Base-by-base conservation (phyloP, 2,888 invertebrate genomes). In the Plemyria rubiginata region DNA sequence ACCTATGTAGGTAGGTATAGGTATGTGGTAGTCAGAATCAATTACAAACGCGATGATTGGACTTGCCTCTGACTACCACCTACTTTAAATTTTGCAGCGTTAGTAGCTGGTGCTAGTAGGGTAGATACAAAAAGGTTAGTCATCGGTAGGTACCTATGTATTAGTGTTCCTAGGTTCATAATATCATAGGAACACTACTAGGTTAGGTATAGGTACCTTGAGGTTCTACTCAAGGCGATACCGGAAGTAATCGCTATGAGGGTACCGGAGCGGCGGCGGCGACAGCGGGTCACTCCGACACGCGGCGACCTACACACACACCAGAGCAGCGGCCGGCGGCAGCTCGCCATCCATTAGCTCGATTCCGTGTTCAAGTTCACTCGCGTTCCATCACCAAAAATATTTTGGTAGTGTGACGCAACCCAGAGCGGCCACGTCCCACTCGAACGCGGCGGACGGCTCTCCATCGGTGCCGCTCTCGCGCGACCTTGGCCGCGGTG, bases 401-500 rank as follows among this genome's bases (percentile, higher is more conserved):
- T 92, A 92, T 92, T 92, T 92, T 89, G 67, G 91, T 90, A 77
- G 85, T 90, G 91, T 92, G 92, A 92, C 92, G 92, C 92, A 92
- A 92, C 88, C 81, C 78, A 75, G 79, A 80, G 72, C 79, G 77
- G 74, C 80, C 81, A 80, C 86, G 86, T 88, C 92, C 86, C 87
- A 80, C 87, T 90, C 88, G 80, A 81, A 81, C 89, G 79, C 78
- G 76, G 45, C 75, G 72, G 74, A 70, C 74, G 75, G 76, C 78
- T 78, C 82, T 82, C 88, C 85, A 87, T 90, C 91, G 82, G 85
- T 78, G 81, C 86, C 86, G 88, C 85, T 90, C 90, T 85, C 93
- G 89, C 89, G 87, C 94, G 95, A 94, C 95, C 95, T 95, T 95
- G 95, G 95, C 95, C 95, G 95, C 96, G 95, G 96, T 94, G 96